phyloP scores from a whole-genome alignment of 2,888 invertebrate species.

The Syrphus vitripennis region DNA sequence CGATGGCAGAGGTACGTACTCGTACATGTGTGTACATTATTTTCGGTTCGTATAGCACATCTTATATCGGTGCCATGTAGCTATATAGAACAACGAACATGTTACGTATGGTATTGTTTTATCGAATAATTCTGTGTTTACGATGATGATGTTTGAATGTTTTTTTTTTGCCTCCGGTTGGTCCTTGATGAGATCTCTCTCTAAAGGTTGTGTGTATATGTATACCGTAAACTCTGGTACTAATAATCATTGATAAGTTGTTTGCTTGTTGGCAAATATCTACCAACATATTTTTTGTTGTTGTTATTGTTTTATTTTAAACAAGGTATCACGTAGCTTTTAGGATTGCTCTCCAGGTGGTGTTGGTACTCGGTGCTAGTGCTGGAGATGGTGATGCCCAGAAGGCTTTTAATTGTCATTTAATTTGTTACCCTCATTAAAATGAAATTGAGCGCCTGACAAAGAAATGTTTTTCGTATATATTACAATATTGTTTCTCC shows the following conservation, averaged over 20 bases:
- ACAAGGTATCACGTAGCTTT: not conserved
- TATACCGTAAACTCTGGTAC: no score
- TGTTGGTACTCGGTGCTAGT: not conserved
- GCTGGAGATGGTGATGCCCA: no score
- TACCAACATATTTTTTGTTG: not conserved
- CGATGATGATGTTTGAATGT: slow-evolving; percentile 54
- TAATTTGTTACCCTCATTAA: slow-evolving; percentile 47
- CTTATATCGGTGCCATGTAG: not conserved
- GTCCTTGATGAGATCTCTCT: slow-evolving; percentile 3
- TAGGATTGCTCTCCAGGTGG: not conserved
- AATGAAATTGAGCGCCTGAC: not conserved
- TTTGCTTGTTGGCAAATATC: slow-evolving; percentile 13
- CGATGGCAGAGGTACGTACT: no score
- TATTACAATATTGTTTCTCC: not conserved
- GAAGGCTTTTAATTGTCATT: slow-evolving; percentile 54
- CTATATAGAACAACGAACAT: no score
- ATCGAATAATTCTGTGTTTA: slow-evolving; percentile 55
- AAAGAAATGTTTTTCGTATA: not conserved
- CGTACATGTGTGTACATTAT: slow-evolving; percentile 50
- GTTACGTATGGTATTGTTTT: slow-evolving; percentile 47
- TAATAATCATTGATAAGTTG: slow-evolving; percentile 62
- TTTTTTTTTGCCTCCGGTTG: slow-evolving; percentile 15
- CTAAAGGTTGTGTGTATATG: slow-evolving; percentile 10
- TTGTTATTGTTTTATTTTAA: not conserved
- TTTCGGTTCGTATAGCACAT: slow-evolving; percentile 52